A percentile compares a stretch with the other conserved stretches of the same genome.
Evolutionary conservation across 2,888 invertebrate genomes (phyloP).

Genomic region (Hirtodrosophila trivittata): DNA sequence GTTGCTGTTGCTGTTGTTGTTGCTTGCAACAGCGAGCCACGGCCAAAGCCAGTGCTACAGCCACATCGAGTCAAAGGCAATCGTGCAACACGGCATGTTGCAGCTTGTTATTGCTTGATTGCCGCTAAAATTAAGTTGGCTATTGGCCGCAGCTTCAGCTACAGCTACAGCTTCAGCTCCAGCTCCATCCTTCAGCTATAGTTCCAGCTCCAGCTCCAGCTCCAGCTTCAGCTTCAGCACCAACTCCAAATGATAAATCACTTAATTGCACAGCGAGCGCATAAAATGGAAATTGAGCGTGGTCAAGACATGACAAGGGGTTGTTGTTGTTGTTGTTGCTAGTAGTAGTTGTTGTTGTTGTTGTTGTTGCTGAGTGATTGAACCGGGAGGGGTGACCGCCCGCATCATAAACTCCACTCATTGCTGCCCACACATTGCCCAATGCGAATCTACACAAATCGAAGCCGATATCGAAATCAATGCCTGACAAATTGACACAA

Average conservation of each 20-base stretch:
- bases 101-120: constrained; percentile 79
- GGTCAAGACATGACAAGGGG: constrained; percentile 67
- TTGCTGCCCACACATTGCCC: constrained; percentile 65
- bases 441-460: constrained; percentile 50
- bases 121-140: constrained; percentile 77
- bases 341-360: constrained; percentile 4
- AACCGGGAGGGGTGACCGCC: constrained; percentile 49
- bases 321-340: constrained; percentile 22
- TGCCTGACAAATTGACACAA: constrained; percentile 80
- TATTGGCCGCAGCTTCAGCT: constrained; percentile 52
- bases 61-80: constrained; percentile 71
- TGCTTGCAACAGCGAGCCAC: constrained; percentile 33
- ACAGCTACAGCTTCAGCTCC: constrained; percentile 2
- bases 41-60: constrained; percentile 19
- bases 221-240: constrained; percentile 27
- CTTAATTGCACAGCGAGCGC: constrained; percentile 78
- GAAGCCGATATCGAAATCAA: constrained; percentile 74
- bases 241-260: constrained; percentile 76
- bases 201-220: constrained; percentile 23
- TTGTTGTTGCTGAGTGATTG: constrained; percentile 35
- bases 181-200: constrained; percentile 15
- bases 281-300: constrained; percentile 80
- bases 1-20: constrained; percentile 47
- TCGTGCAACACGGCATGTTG: constrained; percentile 80
- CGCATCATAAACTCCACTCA: constrained; percentile 71